Evolutionary conservation across 2,797 vertebrate species (phyloP).

Genomic region (Hydrophis major): DNA sequence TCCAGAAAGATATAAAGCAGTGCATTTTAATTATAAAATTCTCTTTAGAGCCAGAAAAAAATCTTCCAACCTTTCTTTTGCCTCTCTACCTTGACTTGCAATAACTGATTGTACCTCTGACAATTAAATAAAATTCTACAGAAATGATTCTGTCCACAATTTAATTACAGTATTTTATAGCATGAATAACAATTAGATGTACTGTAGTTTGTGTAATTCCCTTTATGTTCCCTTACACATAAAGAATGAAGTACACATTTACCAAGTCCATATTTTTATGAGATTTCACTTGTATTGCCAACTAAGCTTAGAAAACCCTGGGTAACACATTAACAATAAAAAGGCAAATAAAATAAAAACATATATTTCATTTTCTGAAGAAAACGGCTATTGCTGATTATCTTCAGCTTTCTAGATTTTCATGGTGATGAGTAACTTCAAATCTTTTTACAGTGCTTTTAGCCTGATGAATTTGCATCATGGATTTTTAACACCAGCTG

Average conservation of each 20-base stretch:
- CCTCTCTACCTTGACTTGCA: background rate
- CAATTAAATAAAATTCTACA: constrained; percentile 20
- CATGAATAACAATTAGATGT: constrained; percentile 5
- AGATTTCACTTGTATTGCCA: constrained; percentile 3
- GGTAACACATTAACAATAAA: constrained; percentile 3
- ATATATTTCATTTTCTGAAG: background rate
- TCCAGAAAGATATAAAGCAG: background rate
- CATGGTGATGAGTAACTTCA: accelerated
- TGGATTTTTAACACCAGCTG: background rate
- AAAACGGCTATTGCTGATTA: background rate
- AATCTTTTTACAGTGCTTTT: background rate
- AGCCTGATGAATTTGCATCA: background rate
- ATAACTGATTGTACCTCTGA: background rate
- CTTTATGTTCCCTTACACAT: constrained; percentile 2
- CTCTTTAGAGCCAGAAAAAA: background rate
- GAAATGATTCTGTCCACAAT: background rate
- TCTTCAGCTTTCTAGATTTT: background rate
- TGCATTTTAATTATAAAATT: background rate
- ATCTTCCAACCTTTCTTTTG: background rate
- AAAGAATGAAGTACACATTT: background rate
- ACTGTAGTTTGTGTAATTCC: constrained; percentile 4
- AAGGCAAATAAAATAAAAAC: background rate
- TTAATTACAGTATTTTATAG: constrained; percentile 26
- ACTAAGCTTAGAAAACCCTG: constrained; percentile 1
- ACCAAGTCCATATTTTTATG: background rate